Evolutionary conservation across 2,797 vertebrate species (phyloP), one percentile per base, ranked within the genome.

Genomic region (Pteronotus mesoamericanus): DNA sequence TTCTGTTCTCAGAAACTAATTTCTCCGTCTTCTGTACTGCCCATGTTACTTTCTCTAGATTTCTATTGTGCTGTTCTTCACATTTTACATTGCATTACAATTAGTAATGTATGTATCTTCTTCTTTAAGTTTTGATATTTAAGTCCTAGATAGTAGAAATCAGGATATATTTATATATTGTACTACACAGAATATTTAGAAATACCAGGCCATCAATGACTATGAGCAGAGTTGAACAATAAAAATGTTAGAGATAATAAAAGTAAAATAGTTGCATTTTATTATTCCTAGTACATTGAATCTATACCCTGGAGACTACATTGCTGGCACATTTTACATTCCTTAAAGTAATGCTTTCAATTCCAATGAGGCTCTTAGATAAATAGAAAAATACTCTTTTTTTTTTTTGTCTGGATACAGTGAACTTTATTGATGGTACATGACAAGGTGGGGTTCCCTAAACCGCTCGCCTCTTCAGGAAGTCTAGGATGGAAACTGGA

Each of bases 361-460:
- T 94, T 94, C 84, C 82, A 21, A 93, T 48, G 42, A 94, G 24
- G 4, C 95, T 95, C 66, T 95, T 89, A 94, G 72, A 93, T 89
- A 96, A 96, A 95, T 82, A 95, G 91, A 85, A 96, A 95, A 96
- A 94, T 87, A 72, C 61, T 79, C 39, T 78, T 57, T 86, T 91
- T 91, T 96, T 92, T 85, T 39, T 59, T 59, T 59, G 57, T 59
- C 59, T 61, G 59, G 26, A 12, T 61, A 6, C 26, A 32, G 26
- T 61, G 59, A 61, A 61, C 59, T 32, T 32, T 61, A 61, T 61
- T 15, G 29, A 61, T 5, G 12, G 59, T 61, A 12, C 29, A 32
- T 61, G 59, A 61, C 59, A 32, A 32, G 26, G 11, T 12, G 61
- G 26, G 59, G 59, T 59, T 61, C 29, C 59, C 59, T 32, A 61